Conservation (phyloP, 2,888 invertebrate species). For the Brachyptera risi region DNA sequence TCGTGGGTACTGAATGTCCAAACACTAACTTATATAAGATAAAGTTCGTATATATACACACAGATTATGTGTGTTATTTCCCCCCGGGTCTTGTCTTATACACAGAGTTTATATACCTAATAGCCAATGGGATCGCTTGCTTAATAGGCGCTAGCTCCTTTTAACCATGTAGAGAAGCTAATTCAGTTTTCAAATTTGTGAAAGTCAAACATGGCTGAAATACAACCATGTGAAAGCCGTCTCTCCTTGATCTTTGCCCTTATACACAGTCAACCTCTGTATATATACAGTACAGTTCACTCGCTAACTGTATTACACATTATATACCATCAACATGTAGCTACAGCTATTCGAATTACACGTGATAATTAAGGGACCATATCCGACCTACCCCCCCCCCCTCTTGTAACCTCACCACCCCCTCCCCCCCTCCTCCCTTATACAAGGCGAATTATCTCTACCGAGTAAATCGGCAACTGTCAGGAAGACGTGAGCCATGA, state of each 20-base stretch:
- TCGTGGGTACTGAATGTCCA: no score
- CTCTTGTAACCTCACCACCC: no score
- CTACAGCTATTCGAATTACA: constrained; percentile 32
- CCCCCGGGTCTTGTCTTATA: no score
- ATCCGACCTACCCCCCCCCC: constrained; percentile 4
- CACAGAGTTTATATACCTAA: no score
- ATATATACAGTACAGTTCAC: not conserved
- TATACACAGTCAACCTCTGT: not conserved
- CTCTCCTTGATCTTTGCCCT: constrained; percentile 14
- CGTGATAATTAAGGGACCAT: constrained; percentile 33
- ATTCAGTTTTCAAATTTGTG: constrained; percentile 19
- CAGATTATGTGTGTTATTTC: no score
- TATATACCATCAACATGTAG: constrained; percentile 24
- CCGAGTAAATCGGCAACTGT: not conserved
- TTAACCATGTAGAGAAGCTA: constrained; percentile 11
- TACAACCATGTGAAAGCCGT: not conserved
- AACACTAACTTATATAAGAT: no score
- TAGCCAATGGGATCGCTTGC: no score
- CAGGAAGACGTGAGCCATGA: no score
- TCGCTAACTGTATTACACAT: constrained; percentile 34
- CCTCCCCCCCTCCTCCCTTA: not conserved
- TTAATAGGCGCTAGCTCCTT: constrained; percentile 10
- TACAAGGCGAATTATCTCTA: constrained; percentile 1
- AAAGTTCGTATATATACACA: no score
- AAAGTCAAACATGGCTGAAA: constrained; percentile 6